Evolutionary conservation across 2,113 vertebrate species (phyloP).

Genomic region (Ancistrus triradiatus): DNA sequence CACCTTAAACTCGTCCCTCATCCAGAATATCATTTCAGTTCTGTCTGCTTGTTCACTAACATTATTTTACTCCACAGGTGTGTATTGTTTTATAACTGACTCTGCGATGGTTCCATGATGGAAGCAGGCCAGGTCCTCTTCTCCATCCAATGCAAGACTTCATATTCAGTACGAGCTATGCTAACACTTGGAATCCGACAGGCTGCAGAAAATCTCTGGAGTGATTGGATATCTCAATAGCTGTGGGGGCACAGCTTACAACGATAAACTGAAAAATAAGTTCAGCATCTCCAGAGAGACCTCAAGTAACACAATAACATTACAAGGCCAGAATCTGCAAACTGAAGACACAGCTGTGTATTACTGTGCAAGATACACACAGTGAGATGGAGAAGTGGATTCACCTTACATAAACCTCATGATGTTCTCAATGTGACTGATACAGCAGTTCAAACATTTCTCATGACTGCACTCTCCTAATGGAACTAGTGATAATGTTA

Average conservation of each 20-base stretch:
- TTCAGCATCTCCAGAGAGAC: conserved; percentile 35
- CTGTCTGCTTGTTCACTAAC: neutral
- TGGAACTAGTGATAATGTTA: too few relatives aligned
- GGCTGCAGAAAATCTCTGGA: neutral
- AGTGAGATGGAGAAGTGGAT: too few relatives aligned
- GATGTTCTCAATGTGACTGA: too few relatives aligned
- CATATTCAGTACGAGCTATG: conserved; percentile 7
- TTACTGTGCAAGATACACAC: too few relatives aligned
- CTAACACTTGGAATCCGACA: neutral
- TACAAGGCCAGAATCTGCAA: conserved; percentile 1
- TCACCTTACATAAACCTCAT: too few relatives aligned
- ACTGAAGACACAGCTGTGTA: conserved; percentile 8
- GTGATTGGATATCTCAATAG: conserved; percentile 5
- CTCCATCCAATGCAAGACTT: conserved; percentile 10
- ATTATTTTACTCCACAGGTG: conserved; percentile 8
- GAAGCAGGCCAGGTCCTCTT: neutral
- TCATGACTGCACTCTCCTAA: too few relatives aligned
- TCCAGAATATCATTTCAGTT: neutral
- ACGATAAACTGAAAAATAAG: conserved; percentile 22
- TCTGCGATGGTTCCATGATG: neutral
- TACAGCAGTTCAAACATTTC: too few relatives aligned
- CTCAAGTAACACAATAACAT: neutral
- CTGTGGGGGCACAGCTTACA: neutral
- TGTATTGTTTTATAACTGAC: conserved; percentile 1
- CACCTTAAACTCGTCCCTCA: neutral